A percentile compares a stretch with the other conserved stretches of the same genome.
These are phyloP conservation scores for Sipha maydis DNA, from an alignment of 2,888 invertebrate species.

Conservation along the genomic window DNA sequence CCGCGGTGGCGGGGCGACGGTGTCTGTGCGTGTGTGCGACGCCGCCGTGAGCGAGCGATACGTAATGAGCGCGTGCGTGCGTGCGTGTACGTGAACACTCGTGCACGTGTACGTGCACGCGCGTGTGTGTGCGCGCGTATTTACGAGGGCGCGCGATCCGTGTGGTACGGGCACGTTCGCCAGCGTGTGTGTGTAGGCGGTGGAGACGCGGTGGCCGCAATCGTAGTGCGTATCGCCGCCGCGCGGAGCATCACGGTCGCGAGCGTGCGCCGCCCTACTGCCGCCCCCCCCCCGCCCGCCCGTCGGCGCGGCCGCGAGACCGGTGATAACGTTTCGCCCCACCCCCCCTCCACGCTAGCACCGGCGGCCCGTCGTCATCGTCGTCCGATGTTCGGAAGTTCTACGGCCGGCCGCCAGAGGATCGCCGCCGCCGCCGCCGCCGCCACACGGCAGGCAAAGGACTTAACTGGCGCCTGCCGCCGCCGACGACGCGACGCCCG, in stretches of 20 bases:
- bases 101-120: background rate
- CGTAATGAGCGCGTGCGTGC: background rate
- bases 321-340: background rate
- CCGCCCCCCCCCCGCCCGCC: background rate
- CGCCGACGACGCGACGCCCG: constrained; percentile 1
- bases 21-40: background rate
- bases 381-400: background rate
- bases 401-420: too few relatives aligned
- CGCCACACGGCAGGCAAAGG: background rate
- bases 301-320: background rate
- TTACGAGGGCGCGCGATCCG: background rate
- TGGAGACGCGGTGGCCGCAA: too few relatives aligned
- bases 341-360: too few relatives aligned
- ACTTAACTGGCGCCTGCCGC: background rate
- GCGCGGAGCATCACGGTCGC: too few relatives aligned
- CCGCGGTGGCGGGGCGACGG: background rate
- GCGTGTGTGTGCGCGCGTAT: background rate
- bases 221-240: too few relatives aligned
- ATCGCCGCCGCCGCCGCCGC: background rate
- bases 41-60: background rate
- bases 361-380: background rate
- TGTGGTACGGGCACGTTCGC: background rate
- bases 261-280: too few relatives aligned
- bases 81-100: background rate
- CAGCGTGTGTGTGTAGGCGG: too few relatives aligned